phyloP scores from a whole-genome alignment of 1,140 invertebrate species.

The Hesperophylax magnus region DNA sequence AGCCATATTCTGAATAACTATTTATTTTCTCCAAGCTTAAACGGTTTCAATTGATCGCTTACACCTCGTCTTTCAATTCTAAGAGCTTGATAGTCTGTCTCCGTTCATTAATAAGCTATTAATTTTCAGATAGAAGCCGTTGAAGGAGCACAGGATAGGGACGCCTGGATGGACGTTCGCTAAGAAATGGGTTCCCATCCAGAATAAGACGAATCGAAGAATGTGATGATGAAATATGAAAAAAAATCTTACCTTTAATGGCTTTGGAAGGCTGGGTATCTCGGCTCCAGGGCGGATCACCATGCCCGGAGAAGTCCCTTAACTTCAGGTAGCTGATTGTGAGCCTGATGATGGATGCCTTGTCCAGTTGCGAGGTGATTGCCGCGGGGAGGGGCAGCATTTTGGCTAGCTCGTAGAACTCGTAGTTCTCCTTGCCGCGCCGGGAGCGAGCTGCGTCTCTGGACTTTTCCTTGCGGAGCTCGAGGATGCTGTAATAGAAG shows the following conservation, averaged over 20 bases:
- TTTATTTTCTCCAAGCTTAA: no score
- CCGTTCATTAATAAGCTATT: no score
- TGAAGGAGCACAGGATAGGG: no score
- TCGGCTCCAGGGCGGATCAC: conserved; percentile 94
- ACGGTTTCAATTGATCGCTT: no score
- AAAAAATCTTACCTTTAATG: conserved; percentile 82
- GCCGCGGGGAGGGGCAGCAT: conserved; percentile 96
- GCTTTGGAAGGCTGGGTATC: conserved; percentile 83
- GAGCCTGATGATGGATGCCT: conserved; percentile 98
- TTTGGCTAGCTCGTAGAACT: conserved; percentile 98
- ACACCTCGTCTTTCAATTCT: no score
- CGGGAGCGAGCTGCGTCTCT: conserved; percentile 95
- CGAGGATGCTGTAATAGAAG: conserved; percentile 88
- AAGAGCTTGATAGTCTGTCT: no score
- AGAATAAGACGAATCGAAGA: not conserved
- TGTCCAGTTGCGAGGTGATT: conserved; percentile 98
- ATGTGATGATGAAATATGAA: not conserved
- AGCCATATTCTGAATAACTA: no score
- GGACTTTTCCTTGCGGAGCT: conserved; percentile 97
- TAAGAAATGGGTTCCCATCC: not conserved
- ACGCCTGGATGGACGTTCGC: no score
- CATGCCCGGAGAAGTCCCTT: conserved; percentile 94
- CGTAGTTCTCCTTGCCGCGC: conserved; percentile 97
- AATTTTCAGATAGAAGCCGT: no score
- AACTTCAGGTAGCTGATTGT: conserved; percentile 98